Evolutionary conservation across 2,888 invertebrate species (phyloP).

Genomic region (Noctua pronuba): DNA sequence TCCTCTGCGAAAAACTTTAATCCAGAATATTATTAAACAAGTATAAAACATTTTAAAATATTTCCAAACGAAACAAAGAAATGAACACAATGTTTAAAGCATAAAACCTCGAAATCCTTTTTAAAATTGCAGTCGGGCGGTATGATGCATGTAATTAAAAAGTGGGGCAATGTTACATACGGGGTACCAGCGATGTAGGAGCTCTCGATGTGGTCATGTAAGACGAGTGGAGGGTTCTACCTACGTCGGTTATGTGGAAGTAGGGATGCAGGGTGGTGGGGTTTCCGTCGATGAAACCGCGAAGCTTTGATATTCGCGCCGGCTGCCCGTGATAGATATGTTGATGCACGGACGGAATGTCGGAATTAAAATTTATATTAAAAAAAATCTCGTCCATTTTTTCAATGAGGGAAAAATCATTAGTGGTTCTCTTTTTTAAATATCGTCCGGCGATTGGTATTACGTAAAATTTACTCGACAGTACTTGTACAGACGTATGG

Average conservation of each 20-base stretch:
- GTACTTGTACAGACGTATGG: slow-evolving; percentile 3
- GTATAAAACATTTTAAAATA: slow-evolving; percentile 16
- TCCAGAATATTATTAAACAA: slow-evolving; percentile 2
- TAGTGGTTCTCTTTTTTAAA: slow-evolving; percentile 39
- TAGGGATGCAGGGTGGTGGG: slow-evolving; percentile 63
- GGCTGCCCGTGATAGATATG: slow-evolving; percentile 74
- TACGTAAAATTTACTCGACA: slow-evolving; percentile 30
- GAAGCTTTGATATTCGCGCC: slow-evolving; percentile 79
- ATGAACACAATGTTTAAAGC: slow-evolving; percentile 65
- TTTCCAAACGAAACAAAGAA: slow-evolving; percentile 47
- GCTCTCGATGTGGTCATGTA: slow-evolving; percentile 41
- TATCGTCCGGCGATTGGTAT: slow-evolving; percentile 45
- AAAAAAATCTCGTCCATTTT: slow-evolving; percentile 46
- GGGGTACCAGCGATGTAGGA: slow-evolving; percentile 67
- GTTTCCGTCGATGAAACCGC: slow-evolving; percentile 77
- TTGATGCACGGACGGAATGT: slow-evolving; percentile 71
- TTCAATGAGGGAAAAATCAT: slow-evolving; percentile 49
- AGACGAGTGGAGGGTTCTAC: slow-evolving; percentile 41
- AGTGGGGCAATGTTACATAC: slow-evolving; percentile 79
- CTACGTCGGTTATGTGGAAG: slow-evolving; percentile 49
- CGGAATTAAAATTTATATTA: slow-evolving; percentile 67
- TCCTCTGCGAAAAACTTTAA: background rate
- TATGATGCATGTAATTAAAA: slow-evolving; percentile 88
- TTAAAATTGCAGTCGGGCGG: slow-evolving; percentile 81
- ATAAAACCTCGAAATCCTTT: slow-evolving; percentile 82